phyloP scores from a whole-genome alignment of 1,140 invertebrate genomes.

The Aphelenchoides fujianensis region DNA sequence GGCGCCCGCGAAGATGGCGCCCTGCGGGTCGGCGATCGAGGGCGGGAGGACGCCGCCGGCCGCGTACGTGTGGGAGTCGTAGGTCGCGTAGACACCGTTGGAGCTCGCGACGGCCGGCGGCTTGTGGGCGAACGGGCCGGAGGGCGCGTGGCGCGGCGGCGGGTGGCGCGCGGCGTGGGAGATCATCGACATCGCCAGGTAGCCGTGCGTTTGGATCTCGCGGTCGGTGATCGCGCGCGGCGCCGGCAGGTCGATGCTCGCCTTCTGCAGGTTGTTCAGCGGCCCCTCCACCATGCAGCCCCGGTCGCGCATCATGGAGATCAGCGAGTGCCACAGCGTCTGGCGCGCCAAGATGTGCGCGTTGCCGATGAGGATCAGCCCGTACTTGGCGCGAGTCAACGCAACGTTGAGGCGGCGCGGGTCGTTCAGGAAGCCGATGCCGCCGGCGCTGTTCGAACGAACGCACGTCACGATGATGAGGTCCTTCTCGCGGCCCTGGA shows the following conservation, averaged over 20 bases:
- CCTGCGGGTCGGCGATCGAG: conserved; percentile 44
- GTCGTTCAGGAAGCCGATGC: conserved; percentile 89
- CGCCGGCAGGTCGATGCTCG: conserved; percentile 92
- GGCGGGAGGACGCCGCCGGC: neutral
- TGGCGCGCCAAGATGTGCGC: conserved; percentile 96
- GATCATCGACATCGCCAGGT: conserved; percentile 2
- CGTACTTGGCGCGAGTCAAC: conserved; percentile 88
- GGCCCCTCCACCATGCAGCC: conserved; percentile 96
- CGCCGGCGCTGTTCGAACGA: conserved; percentile 86
- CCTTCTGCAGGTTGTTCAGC: conserved; percentile 92
- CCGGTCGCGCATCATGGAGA: conserved; percentile 90
- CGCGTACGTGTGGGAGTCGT: neutral
- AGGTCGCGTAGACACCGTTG: neutral
- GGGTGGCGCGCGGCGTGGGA: neutral
- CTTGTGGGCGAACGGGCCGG: neutral
- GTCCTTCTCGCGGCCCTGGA: conserved; percentile 90
- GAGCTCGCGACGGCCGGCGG: too few relatives aligned
- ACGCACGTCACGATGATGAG: conserved; percentile 87
- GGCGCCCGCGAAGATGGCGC: conserved; percentile 37
- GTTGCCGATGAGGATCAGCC: conserved; percentile 97
- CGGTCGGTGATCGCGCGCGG: conserved; percentile 82
- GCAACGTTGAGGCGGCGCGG: conserved; percentile 95
- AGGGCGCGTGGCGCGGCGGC: too few relatives aligned
- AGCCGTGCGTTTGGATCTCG: conserved; percentile 70
- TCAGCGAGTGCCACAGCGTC: conserved; percentile 93